A percentile compares a stretch with the other conserved stretches of the same genome.
Evolutionary conservation across 2,888 invertebrate species (phyloP).

Genomic region (Mongoloraphidia duomilia): DNA sequence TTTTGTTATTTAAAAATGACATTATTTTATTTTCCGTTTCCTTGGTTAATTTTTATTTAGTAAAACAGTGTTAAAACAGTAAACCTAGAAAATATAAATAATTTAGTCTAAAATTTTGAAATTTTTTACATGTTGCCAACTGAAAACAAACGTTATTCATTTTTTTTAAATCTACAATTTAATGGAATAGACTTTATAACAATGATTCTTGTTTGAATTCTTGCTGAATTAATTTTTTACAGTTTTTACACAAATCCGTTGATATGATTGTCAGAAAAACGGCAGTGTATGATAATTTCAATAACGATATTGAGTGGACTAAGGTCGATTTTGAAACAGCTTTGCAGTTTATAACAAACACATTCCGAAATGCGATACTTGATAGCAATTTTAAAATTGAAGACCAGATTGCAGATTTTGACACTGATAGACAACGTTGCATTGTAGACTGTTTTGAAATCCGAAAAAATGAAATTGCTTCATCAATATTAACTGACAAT

Average conservation of each 20-base stretch:
- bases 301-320: slow-evolving; percentile 25
- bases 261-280: slow-evolving; percentile 21
- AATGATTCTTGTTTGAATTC: too few species aligned
- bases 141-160: too few species aligned
- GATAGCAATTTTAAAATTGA: slow-evolving; percentile 12
- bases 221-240: slow-evolving; percentile 14
- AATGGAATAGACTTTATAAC: too few species aligned
- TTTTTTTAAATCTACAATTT: too few species aligned
- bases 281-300: slow-evolving; percentile 20
- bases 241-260: slow-evolving; percentile 28
- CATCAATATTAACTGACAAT: slow-evolving; percentile 20
- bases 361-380: slow-evolving; percentile 20
- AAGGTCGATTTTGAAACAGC: slow-evolving; percentile 21
- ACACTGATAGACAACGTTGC: slow-evolving; percentile 11
- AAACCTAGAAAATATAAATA: too few species aligned
- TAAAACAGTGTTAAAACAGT: too few species aligned
- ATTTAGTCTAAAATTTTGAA: too few species aligned
- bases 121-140: too few species aligned
- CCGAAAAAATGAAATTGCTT: slow-evolving; percentile 23
- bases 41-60: too few species aligned
- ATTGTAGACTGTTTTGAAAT: slow-evolving; percentile 23
- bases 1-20: too few species aligned
- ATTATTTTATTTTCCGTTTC: too few species aligned
- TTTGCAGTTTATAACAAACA: slow-evolving; percentile 21
- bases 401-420: slow-evolving; percentile 14